Evolutionary conservation across 2,888 invertebrate species (phyloP), one percentile per base, ranked within the genome.

Genomic region (Holacanthella duospinosa): DNA sequence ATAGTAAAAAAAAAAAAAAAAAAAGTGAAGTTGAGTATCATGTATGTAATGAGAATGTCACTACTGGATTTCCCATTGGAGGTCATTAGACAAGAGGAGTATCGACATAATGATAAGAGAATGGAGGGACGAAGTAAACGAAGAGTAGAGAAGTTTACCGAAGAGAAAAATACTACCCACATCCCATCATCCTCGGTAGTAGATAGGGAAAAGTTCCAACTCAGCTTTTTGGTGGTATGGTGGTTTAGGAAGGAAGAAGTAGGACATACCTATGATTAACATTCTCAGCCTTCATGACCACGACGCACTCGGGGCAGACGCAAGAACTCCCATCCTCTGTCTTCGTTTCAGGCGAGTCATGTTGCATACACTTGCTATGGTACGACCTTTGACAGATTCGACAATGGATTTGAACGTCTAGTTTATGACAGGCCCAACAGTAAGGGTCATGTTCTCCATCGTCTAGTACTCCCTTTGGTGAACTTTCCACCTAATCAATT

Each of bases 341-440:
- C 36, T 64, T 43, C 26, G 65, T 66, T 21, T 67, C 65, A 28
- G 65, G 79, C 57, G 79, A 77, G 21, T 66, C 65, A 28, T 64
- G 79, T 58, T 79, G 77, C 64, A 87, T 81, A 78, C 95, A 95
- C 75, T 85, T 86, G 19, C 81, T 80, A 79, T 95, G 95, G 79
- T 84, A 94, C 1, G 88, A 85, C 28, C 94, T 81, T 1, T 89
- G 88, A 77, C 95, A 95, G 25, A 87, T 85, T 29, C 87, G 86
- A 77, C 94, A 94, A 6, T 81, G 79, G 73, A 84, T 77, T 21
- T 79, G 75, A n/a, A 76, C 74, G 2, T 74, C 75, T 55, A 86
- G 85, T 75, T 86, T 85, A 75, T 93, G 92, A 74, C 95, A 95
- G 67, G 88, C 81, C 93, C 94, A 96, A 77, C 95, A 96, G 77